Conservation (phyloP, 1,140 invertebrate species). For the Hylaeus anthracinus region DNA sequence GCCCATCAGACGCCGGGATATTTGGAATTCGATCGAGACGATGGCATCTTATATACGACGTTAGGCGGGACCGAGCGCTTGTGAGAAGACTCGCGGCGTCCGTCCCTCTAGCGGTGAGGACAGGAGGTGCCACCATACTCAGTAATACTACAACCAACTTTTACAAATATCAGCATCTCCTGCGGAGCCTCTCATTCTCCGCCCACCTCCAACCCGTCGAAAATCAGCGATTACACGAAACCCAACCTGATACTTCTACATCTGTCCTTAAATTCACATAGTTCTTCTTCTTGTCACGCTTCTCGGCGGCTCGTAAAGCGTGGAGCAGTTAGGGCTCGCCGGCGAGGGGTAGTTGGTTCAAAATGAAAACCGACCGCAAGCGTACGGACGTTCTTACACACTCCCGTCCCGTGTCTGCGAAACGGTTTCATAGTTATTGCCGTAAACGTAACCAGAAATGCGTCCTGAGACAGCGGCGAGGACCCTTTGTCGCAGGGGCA, state of each 20-base stretch:
- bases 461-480: conserved; percentile 38
- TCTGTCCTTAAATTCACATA: neutral
- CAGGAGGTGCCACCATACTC: too few relatives aligned
- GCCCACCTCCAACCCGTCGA: too few relatives aligned
- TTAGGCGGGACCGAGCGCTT: too few relatives aligned
- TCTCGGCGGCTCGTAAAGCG: conserved; percentile 23
- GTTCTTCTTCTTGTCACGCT: neutral
- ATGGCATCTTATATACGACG: too few relatives aligned
- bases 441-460: conserved; percentile 60
- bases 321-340: neutral
- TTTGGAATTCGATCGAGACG: too few relatives aligned
- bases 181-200: too few relatives aligned
- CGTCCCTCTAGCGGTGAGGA: too few relatives aligned
- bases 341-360: neutral
- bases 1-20: too few relatives aligned
- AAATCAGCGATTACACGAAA: too few relatives aligned
- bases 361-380: conserved; percentile 33
- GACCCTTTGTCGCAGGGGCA: conserved; percentile 56
- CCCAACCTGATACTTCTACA: neutral
- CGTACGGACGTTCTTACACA: neutral
- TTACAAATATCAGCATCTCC: too few relatives aligned
- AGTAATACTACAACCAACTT: too few relatives aligned
- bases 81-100: too few relatives aligned
- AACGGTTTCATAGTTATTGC: conserved; percentile 49
- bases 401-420: conserved; percentile 24